A percentile compares a stretch with the other conserved stretches of the same genome.
These are phyloP conservation scores for Plectropomus leopardus DNA, from an alignment of 2,113 vertebrate genomes.

Conservation along the genomic window DNA sequence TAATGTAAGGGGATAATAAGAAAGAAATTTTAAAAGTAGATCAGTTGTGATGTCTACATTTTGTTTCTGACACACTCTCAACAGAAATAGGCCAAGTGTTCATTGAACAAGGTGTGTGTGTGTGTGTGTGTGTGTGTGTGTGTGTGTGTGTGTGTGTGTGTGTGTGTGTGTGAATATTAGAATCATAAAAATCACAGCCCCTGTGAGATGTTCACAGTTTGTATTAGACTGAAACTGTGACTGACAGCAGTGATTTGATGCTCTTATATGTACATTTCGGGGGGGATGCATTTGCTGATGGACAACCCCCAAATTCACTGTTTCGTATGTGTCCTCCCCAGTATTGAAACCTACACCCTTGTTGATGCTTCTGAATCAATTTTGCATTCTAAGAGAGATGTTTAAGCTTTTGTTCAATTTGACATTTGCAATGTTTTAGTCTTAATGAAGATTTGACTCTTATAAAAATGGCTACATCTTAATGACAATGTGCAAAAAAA, in stretches of 20 bases:
- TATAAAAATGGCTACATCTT: not conserved
- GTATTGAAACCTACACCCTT: no score
- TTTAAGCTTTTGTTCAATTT: not conserved
- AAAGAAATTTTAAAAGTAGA: no score
- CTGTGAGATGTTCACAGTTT: not conserved
- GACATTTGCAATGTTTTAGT: not conserved
- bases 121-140: no score
- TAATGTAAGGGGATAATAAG: not conserved
- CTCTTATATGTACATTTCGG: no score
- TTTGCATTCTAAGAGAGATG: not conserved
- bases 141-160: no score
- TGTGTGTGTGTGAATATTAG: not conserved
- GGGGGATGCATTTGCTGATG: no score
- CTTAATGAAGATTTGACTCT: not conserved
- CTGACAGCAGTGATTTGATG: not conserved
- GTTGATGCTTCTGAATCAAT: not conserved
- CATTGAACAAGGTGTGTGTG: no score
- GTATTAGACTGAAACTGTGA: not conserved
- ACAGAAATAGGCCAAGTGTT: no score
- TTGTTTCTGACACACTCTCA: not conserved
- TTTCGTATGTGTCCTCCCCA: no score
- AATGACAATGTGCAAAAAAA: not conserved
- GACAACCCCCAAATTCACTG: no score
- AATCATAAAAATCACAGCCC: not conserved
- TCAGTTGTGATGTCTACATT: no score